Evolutionary conservation across 2,113 vertebrate species (phyloP), one percentile per base, ranked within the genome.

Genomic region (Pachypanchax playfairii): DNA sequence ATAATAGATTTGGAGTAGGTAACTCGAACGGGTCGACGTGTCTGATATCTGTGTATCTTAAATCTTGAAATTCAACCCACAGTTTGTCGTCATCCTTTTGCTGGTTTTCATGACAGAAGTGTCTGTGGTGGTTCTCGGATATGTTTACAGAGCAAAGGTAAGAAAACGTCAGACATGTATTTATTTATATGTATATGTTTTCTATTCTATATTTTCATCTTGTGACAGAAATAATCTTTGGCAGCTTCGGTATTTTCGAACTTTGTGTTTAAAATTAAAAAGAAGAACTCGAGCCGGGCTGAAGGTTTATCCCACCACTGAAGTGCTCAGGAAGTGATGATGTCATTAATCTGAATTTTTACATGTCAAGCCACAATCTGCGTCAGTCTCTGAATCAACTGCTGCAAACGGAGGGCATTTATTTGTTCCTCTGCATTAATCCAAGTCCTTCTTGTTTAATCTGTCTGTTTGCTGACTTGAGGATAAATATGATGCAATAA

Each of bases 91-190:
- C 88, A 96, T 98, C 84, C 92, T 98, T 10, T 89, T 98, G 75
- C 80, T 98, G 93, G 96, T 98, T 77, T 98, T 98, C 81, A 82
- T 96, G 77, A 96, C 96, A 0, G 96, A 98, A 90, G 94, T 96
- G 21, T 94, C 95, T 4, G 95, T 97, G 0, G 96, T 97, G 50
- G 93, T 97, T 83, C 93, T 98, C 18, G 97, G 96, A 73, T 98
- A 98, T 31, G 88, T 98, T 88, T 98, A 97, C 90, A 94, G 96
- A 94, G 95, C 95, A 72, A 98, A 97, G 95, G 97, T 98, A 84
- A 89, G 68, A 18, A 65, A 51, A 13, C 26, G 5, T n/a, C n/a
- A n/a, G n/a, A n/a, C n/a, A 36, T 63, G 49, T 9, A 13, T n/a
- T 42, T 17, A 21, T 25, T 4, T 6, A 31, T 6, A 6, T 38